Conservation (phyloP, 2,113 vertebrate species). For the Rafetus swinhoei region DNA sequence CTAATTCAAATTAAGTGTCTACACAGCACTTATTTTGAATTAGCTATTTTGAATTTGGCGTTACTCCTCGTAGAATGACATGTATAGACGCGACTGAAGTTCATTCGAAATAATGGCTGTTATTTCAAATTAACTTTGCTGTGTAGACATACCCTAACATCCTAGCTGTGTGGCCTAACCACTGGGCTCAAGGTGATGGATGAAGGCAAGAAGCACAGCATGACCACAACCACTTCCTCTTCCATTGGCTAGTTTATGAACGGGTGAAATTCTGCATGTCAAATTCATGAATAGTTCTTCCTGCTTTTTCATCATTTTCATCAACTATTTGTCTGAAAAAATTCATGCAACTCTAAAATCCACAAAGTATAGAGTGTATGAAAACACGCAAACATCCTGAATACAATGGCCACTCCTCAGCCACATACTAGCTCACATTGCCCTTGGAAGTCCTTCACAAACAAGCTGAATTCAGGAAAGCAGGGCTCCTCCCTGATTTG, state of each 20-base stretch:
- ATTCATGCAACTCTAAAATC: background rate
- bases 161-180: background rate
- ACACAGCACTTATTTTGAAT: too few relatives aligned
- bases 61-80: too few relatives aligned
- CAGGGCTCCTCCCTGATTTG: background rate
- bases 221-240: background rate
- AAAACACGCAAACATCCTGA: background rate
- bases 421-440: background rate
- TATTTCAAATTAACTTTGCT: too few relatives aligned
- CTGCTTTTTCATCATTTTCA: too few relatives aligned
- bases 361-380: background rate
- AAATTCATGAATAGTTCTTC: background rate
- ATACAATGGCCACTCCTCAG: background rate
- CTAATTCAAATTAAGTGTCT: too few relatives aligned
- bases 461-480: background rate
- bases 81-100: too few relatives aligned
- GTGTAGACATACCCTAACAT: background rate
- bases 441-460: background rate
- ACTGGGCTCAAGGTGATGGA: background rate
- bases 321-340: background rate
- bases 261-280: background rate
- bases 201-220: background rate
- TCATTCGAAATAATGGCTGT: too few relatives aligned
- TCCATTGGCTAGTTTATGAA: background rate
- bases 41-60: too few relatives aligned